A percentile compares a stretch with the other conserved stretches of the same genome.
phyloP scores from a whole-genome alignment of 2,113 vertebrate species.

The Pygoscelis antarcticus region DNA sequence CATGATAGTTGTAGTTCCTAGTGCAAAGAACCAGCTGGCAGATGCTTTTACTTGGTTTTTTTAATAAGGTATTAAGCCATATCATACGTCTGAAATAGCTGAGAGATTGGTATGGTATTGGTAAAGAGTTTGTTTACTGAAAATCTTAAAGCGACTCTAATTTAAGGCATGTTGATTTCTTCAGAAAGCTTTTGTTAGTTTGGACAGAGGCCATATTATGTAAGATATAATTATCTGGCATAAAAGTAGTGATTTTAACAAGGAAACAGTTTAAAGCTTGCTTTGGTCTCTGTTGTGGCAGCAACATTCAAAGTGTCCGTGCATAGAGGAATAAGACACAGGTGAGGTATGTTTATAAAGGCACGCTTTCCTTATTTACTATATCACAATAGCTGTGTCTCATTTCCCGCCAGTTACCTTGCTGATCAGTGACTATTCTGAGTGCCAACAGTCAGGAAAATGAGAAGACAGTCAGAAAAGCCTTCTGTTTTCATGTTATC shows the following conservation, averaged over 20 bases:
- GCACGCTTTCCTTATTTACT: background rate
- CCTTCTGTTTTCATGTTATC: background rate
- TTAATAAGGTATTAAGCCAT: background rate
- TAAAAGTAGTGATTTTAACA: background rate
- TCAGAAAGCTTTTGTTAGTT: background rate
- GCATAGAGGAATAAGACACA: background rate
- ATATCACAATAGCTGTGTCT: background rate
- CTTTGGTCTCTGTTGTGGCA: background rate
- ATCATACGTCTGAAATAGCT: background rate
- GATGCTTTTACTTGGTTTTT: background rate
- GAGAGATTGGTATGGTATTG: background rate
- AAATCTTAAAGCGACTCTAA: background rate
- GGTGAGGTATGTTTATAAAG: background rate
- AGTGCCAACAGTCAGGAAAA: background rate
- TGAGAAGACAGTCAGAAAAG: background rate
- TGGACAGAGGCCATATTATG: background rate
- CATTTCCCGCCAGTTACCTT: background rate
- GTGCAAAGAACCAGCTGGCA: background rate
- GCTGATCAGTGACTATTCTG: accelerated
- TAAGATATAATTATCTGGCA: background rate
- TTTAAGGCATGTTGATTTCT: background rate
- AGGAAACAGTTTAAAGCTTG: background rate
- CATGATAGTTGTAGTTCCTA: background rate
- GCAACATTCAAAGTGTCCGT: background rate
- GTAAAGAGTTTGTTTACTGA: background rate